Evolutionary conservation across 2,888 invertebrate species (phyloP), one percentile per base, ranked within the genome.

Genomic region (Tribolium freemani): DNA sequence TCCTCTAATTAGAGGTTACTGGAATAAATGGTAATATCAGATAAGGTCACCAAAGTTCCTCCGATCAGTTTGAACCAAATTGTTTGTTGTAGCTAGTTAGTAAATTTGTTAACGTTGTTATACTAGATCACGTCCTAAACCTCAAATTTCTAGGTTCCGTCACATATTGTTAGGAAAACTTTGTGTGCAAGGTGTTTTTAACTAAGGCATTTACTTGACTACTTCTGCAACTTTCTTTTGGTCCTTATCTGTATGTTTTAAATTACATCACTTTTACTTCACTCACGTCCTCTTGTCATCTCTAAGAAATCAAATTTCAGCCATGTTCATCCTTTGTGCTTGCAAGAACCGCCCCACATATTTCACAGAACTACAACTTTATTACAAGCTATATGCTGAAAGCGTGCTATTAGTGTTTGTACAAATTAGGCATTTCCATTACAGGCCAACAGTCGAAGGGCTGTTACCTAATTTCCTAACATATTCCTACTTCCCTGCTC

Each of bases 391-490:
- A 45, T 58, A 58, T 46, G 58, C 45, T 46, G 58, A 58, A 45
- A 58, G 58, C 58, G n/a, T 10, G 46, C 58, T 26, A 61, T 61
- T 61, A 61, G 61, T 50, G 61, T 61, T 61, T 61, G 61, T 61
- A 61, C 48, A 26, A 61, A 61, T 61, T 45, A 46, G 61, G 61
- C 26, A 61, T 61, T 50, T 61, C 61, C 61, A 48, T 61, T 61
- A 61, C 61, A 44, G 31, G 45, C 48, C 48, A 61, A 50, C 44
- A 26, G 31, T 21, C 46, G 21, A 21, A 61, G 61, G 61, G 46
- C 61, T 30, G 46, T 46, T 58, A 38, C 20, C n/a, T 58, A 45
- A 58, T 58, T 58, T 58, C 45, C 31, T 20, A 58, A 58, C 31
- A 58, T 45, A 10, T 44, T 20, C 58, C 6, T 44, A 61, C 26